Percentiles rank a stretch among this genome's conserved stretches.
These are phyloP conservation scores for Metopia argyrocephala DNA, from an alignment of 2,888 invertebrate species.

Conservation along the genomic window DNA sequence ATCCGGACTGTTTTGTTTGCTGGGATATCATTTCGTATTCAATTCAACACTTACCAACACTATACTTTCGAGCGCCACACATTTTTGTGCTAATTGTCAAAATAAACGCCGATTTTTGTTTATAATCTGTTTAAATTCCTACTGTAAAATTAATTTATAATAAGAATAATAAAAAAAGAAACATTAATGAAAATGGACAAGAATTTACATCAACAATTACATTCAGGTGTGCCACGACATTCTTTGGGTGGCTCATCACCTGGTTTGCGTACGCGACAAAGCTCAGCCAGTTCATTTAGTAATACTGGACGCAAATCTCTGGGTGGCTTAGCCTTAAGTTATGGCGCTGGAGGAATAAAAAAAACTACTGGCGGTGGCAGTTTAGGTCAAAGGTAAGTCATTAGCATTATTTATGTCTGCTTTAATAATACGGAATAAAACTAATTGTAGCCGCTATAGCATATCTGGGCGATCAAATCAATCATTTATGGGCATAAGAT, in stretches of 20 bases:
- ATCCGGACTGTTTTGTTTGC: too few relatives aligned
- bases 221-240: constrained; percentile 68
- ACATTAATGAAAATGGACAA: constrained; percentile 68
- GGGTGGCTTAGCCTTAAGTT: constrained; percentile 68
- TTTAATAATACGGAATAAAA: too few relatives aligned
- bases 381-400: constrained; percentile 53
- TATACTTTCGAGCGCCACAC: constrained; percentile 11
- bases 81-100: constrained; percentile 44
- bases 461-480: constrained; percentile 83
- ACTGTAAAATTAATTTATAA: background rate
- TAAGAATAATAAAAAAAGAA: background rate
- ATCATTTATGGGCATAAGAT: constrained; percentile 87
- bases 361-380: constrained; percentile 69
- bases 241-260: constrained; percentile 66
- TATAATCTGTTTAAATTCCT: constrained; percentile 9
- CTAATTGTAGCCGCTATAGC: constrained; percentile 58
- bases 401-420: background rate
- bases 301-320: constrained; percentile 71
- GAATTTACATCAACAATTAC: constrained; percentile 72
- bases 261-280: constrained; percentile 68
- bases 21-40: too few relatives aligned
- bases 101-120: constrained; percentile 49
- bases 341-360: constrained; percentile 66
- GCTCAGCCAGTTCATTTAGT: constrained; percentile 67
- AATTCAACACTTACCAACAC: constrained; percentile 25